phyloP scores from a whole-genome alignment of 37 sponge, comb jelly and placozoan genomes.

The Axinella damicornis region DNA sequence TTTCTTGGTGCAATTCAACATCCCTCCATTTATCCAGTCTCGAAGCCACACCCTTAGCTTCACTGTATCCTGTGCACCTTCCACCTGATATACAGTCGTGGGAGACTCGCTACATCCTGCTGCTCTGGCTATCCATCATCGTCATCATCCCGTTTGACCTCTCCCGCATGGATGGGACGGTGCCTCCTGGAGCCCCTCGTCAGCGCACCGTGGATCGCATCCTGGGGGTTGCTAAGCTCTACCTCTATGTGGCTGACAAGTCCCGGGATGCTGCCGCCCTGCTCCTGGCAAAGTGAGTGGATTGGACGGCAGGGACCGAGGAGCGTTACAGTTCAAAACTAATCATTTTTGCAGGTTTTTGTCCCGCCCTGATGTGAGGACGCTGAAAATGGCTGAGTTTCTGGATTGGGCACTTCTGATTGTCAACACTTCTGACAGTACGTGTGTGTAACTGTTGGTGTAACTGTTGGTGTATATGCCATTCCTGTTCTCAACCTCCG shows the following conservation, averaged over 20 bases:
- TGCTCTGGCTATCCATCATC: conserved; percentile 97
- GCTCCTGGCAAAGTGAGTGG: conserved; percentile 81
- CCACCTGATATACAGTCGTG: conserved; percentile 69
- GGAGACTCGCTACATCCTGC: conserved; percentile 94
- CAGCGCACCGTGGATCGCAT: conserved; percentile 78
- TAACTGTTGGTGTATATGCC: too few relatives aligned
- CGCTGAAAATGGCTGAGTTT: conserved; percentile 64
- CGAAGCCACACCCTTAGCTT: too few relatives aligned
- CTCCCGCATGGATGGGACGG: conserved; percentile 81
- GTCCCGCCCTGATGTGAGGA: conserved; percentile 83
- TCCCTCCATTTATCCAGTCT: too few relatives aligned
- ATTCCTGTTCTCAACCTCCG: not conserved
- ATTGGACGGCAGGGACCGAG: not conserved
- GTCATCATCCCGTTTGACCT: conserved; percentile 95
- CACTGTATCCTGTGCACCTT: not conserved
- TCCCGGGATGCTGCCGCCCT: conserved; percentile 90
- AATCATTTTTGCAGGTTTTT: conserved; percentile 60
- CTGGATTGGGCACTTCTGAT: conserved; percentile 69
- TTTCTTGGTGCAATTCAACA: too few relatives aligned
- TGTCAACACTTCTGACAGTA: conserved; percentile 50
- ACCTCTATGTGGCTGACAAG: conserved; percentile 85
- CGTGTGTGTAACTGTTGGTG: too few relatives aligned
- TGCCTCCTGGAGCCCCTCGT: not conserved
- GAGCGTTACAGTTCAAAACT: not conserved
- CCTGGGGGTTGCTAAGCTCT: conserved; percentile 78